Percentiles rank a stretch among this genome's conserved stretches.
Conservation (phyloP, 2,888 invertebrate species). For the Aquatica leii region DNA sequence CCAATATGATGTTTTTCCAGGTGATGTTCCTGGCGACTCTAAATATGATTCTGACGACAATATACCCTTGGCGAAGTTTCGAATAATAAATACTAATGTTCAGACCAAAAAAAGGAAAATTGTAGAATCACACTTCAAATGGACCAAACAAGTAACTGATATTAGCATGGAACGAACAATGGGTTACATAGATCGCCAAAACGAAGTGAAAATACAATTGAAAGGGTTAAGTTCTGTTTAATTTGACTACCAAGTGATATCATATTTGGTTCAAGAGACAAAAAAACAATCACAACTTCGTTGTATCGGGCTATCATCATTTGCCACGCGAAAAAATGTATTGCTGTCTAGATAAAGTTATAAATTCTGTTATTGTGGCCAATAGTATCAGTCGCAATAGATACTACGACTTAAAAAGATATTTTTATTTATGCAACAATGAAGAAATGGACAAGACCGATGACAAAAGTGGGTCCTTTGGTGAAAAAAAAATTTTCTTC, state of each 20-base stretch:
- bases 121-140: too few species aligned
- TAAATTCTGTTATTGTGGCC: background rate
- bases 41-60: background rate
- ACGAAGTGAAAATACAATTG: too few species aligned
- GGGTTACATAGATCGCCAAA: too few species aligned
- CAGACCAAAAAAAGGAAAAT: too few species aligned
- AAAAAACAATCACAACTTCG: constrained; percentile 1
- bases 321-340: constrained; percentile 3
- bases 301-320: constrained; percentile 7
- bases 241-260: background rate
- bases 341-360: constrained; percentile 6
- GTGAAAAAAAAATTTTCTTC: constrained; percentile 36
- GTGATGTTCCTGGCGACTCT: background rate
- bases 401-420: background rate
- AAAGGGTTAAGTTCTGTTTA: background rate
- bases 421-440: too few species aligned
- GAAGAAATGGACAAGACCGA: constrained; percentile 1
- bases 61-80: too few species aligned
- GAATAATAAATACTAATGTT: too few species aligned
- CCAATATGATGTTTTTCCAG: too few species aligned
- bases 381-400: too few species aligned
- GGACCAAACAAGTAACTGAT: too few species aligned
- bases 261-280: background rate
- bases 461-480: constrained; percentile 11
- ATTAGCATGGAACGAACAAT: too few species aligned